Evolutionary conservation across 2,888 invertebrate genomes (phyloP).

Genomic region (Drosophila conformis): DNA sequence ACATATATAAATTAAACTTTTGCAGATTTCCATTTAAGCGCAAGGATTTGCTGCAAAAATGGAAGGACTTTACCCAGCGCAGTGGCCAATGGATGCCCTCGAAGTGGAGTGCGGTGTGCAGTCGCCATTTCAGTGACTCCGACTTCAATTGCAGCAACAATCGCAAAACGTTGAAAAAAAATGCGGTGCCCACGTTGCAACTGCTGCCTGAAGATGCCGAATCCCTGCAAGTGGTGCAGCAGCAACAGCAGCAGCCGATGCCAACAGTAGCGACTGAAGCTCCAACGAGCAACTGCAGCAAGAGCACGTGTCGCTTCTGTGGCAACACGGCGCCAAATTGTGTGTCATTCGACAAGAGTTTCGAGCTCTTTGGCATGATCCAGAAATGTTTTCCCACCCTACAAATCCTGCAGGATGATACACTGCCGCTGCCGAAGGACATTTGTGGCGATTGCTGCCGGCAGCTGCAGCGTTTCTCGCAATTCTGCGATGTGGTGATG

Average conservation of each 20-base stretch:
- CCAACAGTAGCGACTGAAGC: conserved; percentile 1
- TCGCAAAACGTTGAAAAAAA: conserved; percentile 82
- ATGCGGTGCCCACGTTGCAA: conserved; percentile 78
- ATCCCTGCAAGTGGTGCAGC: conserved; percentile 36
- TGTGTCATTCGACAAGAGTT: conserved; percentile 82
- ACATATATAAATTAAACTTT: neutral
- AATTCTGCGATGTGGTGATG: conserved; percentile 83
- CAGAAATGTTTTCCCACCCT: conserved; percentile 84
- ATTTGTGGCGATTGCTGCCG: conserved; percentile 80
- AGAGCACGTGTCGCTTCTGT: conserved; percentile 82
- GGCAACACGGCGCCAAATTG: conserved; percentile 72
- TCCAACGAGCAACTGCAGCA: conserved; percentile 18
- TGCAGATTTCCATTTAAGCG: conserved; percentile 84
- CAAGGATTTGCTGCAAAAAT: conserved; percentile 79
- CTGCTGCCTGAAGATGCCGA: conserved; percentile 17
- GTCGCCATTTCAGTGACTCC: conserved; percentile 82
- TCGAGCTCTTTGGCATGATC: conserved; percentile 83
- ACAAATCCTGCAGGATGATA: conserved; percentile 83
- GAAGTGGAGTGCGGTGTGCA: conserved; percentile 84
- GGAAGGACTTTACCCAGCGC: conserved; percentile 83
- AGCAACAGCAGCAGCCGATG: conserved; percentile 22
- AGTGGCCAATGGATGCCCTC: conserved; percentile 83
- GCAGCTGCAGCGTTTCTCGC: conserved; percentile 80
- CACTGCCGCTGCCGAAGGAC: conserved; percentile 81
- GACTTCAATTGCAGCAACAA: conserved; percentile 82